Conservation (phyloP, 2,113 vertebrate species). For the Artemisiospiza belli region DNA sequence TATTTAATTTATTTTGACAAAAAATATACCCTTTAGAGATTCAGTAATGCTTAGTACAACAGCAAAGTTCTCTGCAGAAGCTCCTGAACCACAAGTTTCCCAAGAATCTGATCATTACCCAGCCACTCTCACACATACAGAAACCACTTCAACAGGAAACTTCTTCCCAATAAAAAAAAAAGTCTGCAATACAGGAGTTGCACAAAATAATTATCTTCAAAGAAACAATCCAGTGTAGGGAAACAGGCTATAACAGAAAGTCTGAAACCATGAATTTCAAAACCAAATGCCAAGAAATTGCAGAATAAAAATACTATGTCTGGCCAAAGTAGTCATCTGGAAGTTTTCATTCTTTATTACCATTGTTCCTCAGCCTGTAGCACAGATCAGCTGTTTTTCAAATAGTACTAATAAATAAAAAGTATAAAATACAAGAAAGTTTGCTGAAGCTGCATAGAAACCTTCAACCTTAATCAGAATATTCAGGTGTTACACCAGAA, state of each 20-base stretch:
- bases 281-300: not conserved
- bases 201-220: not conserved
- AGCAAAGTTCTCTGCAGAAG: not conserved
- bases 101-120: not conserved
- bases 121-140: not conserved
- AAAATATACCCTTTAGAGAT: not conserved
- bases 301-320: not conserved
- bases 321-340: not conserved
- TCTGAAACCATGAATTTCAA: not conserved
- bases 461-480: not conserved
- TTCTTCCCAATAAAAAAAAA: not conserved
- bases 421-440: not conserved
- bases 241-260: not conserved
- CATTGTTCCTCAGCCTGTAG: not conserved
- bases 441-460: not conserved
- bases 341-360: not conserved
- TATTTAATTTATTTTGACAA: not conserved
- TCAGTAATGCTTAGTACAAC: not conserved
- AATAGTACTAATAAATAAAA: not conserved
- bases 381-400: not conserved
- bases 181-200: not conserved
- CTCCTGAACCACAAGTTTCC: not conserved
- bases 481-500: constrained; percentile 9
- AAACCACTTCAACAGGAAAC: not conserved
- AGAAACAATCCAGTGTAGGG: not conserved